Base-by-base conservation (phyloP, 2,113 vertebrate species). In the Austrofundulus limnaeus region DNA sequence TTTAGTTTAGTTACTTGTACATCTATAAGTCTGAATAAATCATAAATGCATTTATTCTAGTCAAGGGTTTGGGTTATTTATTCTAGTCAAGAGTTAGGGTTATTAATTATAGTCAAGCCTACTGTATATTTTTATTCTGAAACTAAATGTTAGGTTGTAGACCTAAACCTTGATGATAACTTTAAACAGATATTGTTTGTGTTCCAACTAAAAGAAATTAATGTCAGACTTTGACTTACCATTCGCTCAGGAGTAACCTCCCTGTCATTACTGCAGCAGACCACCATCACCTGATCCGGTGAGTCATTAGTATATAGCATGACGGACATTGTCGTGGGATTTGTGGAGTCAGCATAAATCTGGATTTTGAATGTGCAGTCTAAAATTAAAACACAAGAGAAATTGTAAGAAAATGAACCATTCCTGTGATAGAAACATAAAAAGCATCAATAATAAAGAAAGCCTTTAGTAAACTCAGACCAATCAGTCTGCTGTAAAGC, bases 171-270 rank as follows among this genome's bases (percentile, higher is more conserved):
- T n/a, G n/a, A n/a, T n/a, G n/a, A n/a, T n/a, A n/a, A n/a, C n/a
- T n/a, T n/a, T n/a, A n/a, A n/a, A n/a, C n/a, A n/a, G n/a, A n/a
- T n/a, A n/a, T n/a, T n/a, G n/a, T n/a, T n/a, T n/a, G n/a, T n/a
- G 5, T 7, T 17, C 41, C 41, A 42, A 34, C 2, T 8, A 34
- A 10, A 34, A 34, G 5, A 2, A 34, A 34, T 8, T 9, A 5
- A 34, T 34, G 28, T 9, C 31, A 34, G 14, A 25, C 11, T 13
- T 11, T 5, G 2, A 63, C 80, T 83, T 68, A 88, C 86, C 78
- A 80, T 75, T 7, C 3, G 3, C 37, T 49, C 17, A 0, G 71
- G 4, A 5, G 0, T 1, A 2, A 88, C 19, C 2, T 62, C 21
- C 0, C 1, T 1, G 0, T n/a, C 0, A 0, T 38, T 8, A 1